Conservation (phyloP, 2,113 vertebrate species). For the Pelmatolapia mariae region DNA sequence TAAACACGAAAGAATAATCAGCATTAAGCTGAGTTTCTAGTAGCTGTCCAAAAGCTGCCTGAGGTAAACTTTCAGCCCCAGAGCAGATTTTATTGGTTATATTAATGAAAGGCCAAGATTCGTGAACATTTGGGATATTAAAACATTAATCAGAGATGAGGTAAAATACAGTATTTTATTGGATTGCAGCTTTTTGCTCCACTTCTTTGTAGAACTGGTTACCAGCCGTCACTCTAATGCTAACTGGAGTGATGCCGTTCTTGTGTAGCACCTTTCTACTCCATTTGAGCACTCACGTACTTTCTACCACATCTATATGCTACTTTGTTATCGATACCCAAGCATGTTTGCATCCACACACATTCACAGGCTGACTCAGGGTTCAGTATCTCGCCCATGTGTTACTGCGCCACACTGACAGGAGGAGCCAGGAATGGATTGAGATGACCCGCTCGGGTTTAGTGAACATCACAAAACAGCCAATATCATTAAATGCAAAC, state of each 20-base stretch:
- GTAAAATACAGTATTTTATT: neutral
- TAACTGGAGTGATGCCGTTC: neutral
- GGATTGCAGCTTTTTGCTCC: neutral
- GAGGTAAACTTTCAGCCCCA: neutral
- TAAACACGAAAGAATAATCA: neutral
- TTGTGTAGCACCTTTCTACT: neutral
- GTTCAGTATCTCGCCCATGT: neutral
- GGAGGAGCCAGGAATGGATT: neutral
- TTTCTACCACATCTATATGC: too few relatives aligned
- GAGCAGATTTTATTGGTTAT: neutral
- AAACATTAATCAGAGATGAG: neutral
- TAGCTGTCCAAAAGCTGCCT: neutral
- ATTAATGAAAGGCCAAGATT: too few relatives aligned
- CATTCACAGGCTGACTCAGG: neutral
- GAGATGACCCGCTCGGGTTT: neutral
- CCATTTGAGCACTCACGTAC: too few relatives aligned
- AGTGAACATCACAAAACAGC: neutral
- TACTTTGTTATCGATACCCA: fast-evolving
- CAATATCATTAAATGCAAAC: neutral
- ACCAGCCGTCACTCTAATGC: neutral
- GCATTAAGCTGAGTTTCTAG: neutral
- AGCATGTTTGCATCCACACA: neutral
- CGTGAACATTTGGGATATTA: neutral
- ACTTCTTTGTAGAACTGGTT: neutral
- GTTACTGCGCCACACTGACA: neutral